A percentile compares a stretch with the other conserved stretches of the same genome.
Evolutionary conservation across 1,140 invertebrate species (phyloP).

Genomic region (Papilio aristodemus): DNA sequence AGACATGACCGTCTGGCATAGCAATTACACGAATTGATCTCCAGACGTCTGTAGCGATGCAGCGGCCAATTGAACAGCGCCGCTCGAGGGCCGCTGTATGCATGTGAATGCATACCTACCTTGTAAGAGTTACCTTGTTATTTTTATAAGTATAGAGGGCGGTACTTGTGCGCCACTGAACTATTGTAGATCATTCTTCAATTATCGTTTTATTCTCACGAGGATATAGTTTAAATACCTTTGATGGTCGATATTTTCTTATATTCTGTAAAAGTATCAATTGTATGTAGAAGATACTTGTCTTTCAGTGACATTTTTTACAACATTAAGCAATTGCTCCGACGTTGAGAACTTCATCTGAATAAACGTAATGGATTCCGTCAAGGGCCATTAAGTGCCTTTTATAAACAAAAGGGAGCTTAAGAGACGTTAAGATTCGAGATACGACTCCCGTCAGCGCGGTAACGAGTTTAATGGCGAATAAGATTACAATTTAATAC

Average conservation of each 20-base stretch:
- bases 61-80: background rate
- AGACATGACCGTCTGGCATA: background rate
- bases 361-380: slow-evolving; percentile 12
- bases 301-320: slow-evolving; percentile 5
- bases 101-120: background rate
- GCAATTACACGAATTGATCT: slow-evolving; percentile 18
- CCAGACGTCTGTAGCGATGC: background rate
- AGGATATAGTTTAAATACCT: too few species aligned
- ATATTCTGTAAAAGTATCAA: too few species aligned
- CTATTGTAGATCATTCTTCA: too few species aligned
- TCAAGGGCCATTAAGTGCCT: background rate
- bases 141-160: background rate
- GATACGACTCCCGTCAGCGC: background rate
- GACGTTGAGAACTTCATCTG: background rate
- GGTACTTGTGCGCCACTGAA: too few species aligned
- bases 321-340: slow-evolving; percentile 12
- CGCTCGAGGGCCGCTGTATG: background rate
- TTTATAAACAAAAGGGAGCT: slow-evolving; percentile 2
- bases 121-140: background rate
- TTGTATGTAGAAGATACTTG: too few species aligned
- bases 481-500: slow-evolving; percentile 7
- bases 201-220: too few species aligned
- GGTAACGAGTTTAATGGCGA: slow-evolving; percentile 1
- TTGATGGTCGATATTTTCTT: too few species aligned
- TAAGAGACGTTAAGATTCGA: background rate